phyloP scores from a whole-genome alignment of 2,113 vertebrate species.

The Lagopus leucura region DNA sequence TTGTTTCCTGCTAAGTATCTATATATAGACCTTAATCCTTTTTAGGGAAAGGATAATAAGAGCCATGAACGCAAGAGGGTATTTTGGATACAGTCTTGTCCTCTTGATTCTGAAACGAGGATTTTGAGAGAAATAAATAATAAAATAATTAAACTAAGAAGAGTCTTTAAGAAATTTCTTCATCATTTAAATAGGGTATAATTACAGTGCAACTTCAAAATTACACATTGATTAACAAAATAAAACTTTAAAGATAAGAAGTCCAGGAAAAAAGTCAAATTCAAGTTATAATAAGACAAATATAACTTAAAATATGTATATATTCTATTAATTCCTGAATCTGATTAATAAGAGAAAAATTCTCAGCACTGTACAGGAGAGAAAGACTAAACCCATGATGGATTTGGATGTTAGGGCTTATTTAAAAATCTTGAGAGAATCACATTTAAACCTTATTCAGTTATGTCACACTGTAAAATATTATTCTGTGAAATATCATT shows the following conservation, averaged over 20 bases:
- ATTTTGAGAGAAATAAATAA: not conserved
- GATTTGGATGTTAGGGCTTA: not conserved
- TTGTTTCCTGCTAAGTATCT: not conserved
- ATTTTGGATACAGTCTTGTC: slow-evolving; percentile 17
- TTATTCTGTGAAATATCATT: too few relatives aligned
- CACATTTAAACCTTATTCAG: rapidly evolving
- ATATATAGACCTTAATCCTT: not conserved
- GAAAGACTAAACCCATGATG: not conserved
- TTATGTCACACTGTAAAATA: not conserved
- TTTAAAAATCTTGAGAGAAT: not conserved
- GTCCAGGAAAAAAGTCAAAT: not conserved
- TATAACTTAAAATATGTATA: not conserved
- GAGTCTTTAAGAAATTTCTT: not conserved
- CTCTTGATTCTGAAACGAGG: not conserved
- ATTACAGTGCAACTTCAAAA: not conserved
- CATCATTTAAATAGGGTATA: not conserved
- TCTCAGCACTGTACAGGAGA: not conserved
- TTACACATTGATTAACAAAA: not conserved
- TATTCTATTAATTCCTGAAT: not conserved
- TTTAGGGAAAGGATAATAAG: slow-evolving; percentile 10
- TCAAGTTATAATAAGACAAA: not conserved
- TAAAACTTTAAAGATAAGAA: not conserved
- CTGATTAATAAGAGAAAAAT: not conserved
- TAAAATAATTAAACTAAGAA: not conserved
- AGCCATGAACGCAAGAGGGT: not conserved